These are phyloP conservation scores for Drosophila takahashii DNA, from an alignment of 1,140 invertebrate genomes.

Conservation along the genomic window DNA sequence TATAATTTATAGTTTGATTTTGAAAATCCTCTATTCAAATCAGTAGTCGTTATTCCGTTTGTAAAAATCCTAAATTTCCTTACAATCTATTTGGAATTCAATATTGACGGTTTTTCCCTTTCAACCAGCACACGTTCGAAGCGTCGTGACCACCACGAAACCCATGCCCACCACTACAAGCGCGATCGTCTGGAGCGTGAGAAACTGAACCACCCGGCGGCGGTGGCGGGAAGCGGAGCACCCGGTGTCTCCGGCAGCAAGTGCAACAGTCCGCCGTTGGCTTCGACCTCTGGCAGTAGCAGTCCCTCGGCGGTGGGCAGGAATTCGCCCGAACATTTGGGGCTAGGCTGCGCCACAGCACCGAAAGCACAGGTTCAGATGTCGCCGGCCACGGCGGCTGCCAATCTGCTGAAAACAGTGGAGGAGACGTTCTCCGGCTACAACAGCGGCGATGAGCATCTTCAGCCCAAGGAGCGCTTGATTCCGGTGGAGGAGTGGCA, in stretches of 20 bases:
- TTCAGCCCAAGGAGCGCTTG: conserved; percentile 86
- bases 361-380: conserved; percentile 45
- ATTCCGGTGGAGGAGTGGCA: conserved; percentile 87
- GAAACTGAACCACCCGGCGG: conserved; percentile 58
- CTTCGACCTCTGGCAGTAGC: conserved; percentile 34
- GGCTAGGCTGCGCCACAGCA: conserved; percentile 19
- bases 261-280: conserved; percentile 59
- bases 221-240: conserved; percentile 29
- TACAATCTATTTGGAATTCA: background rate
- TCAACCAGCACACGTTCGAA: conserved; percentile 68
- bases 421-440: conserved; percentile 86
- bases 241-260: conserved; percentile 45
- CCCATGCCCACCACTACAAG: conserved; percentile 70
- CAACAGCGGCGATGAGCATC: conserved; percentile 92
- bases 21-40: background rate
- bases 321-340: conserved; percentile 67
- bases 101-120: background rate
- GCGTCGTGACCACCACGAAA: conserved; percentile 73
- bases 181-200: conserved; percentile 71
- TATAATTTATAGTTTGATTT: background rate
- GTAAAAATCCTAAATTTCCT: conserved; percentile 6
- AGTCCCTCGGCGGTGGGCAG: conserved; percentile 50
- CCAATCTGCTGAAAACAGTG: conserved; percentile 70
- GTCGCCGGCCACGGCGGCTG: conserved; percentile 42
- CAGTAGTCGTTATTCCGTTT: background rate